Base-by-base conservation (phyloP, 1,140 invertebrate genomes). In the Cotesia glomerata region DNA sequence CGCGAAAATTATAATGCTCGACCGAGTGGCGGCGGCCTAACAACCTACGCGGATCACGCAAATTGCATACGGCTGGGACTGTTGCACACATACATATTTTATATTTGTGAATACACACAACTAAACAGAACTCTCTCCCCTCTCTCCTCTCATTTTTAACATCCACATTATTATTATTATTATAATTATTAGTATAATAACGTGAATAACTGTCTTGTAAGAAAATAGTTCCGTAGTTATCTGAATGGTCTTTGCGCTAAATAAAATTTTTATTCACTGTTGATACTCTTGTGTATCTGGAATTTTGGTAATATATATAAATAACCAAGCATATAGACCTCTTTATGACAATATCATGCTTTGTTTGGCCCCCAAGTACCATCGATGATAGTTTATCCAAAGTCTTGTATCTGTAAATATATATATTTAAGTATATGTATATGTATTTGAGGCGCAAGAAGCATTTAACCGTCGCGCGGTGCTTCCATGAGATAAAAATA, bases 401-500 rank as follows among this genome's bases (percentile, higher is more conserved):
- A 9, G 9, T 14, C 39, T 45, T 58, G 56, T 58, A 58, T 58
- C 14, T 58, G 56, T 26, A 58, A 4, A 62, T 34, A 62, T 62
- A 62, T 18, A 62, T 32, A 8, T 26, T 51, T 63, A 52, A 14
- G 45, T 54, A 18, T 34, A 26, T 52, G 58, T 59, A 39, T 26
- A 65, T 26, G 56, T 26, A 39, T 49, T 3, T 63, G 59, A 68
- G 56, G 49, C 34, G 61, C 11, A 45, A 45, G 32, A 72, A 72
- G 74, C 51, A 72, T 69, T 72, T 36, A 73, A 66, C 74, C 59
- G 66, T 66, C n/a, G 39, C 68, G 72, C 69, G 71, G 62, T 71
- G 75, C 78, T 82, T 82, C 81, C 79, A 82, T 79, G 75, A 81
- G 83, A 85, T 85, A 85, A 85, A 85, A 85, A 85, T 85, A 85